Evolutionary conservation across 2,797 vertebrate species (phyloP), one percentile per base, ranked within the genome.

Genomic region (Megaceryle alcyon): DNA sequence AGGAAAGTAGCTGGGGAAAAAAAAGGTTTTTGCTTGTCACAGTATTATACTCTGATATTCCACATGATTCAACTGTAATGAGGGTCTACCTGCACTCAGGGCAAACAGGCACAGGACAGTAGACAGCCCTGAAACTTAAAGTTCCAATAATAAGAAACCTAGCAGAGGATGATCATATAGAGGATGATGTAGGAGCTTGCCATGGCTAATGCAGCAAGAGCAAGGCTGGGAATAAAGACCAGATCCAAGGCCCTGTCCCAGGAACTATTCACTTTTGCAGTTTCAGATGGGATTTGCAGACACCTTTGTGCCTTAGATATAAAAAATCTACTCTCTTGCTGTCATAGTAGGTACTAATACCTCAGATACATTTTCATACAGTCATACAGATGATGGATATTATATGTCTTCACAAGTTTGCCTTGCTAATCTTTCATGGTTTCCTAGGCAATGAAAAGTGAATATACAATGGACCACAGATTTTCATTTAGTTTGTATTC

Each of bases 391-490:
- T 63, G 56, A 87, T 88, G 90, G 88, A 88, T 90, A 29, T 80
- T 90, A 35, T 26, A 26, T 88, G 82, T 80, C 64, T 60, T 77
- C 86, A 70, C 65, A 75, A 73, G 88, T 72, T 86, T 86, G 57
- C 80, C 80, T 54, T 44, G 72, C 80, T 95, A 43, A 93, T 94
- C 90, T 78, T 48, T 64, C 82, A 51, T 78, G 92, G 95, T 94
- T 94, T 96, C 95, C 95, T 68, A 75, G 94, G 96, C 92, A 91
- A 96, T 96, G 88, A 61, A 82, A 82, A 92, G 79, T 51, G 53
- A 82, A 61, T 7, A 56, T 59, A 86, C 80, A 94, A 92, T 59
- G 60, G 77, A 28, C 68, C 35, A 71, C 86, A 77, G 80, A 90
- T 88, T 83, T 81, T 88, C 61, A 41, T 94, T 94, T 69, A 51